Percentiles rank a stretch among this genome's conserved stretches.
These are phyloP conservation scores for Alosa sapidissima DNA, from an alignment of 2,797 vertebrate species.

Conservation along the genomic window DNA sequence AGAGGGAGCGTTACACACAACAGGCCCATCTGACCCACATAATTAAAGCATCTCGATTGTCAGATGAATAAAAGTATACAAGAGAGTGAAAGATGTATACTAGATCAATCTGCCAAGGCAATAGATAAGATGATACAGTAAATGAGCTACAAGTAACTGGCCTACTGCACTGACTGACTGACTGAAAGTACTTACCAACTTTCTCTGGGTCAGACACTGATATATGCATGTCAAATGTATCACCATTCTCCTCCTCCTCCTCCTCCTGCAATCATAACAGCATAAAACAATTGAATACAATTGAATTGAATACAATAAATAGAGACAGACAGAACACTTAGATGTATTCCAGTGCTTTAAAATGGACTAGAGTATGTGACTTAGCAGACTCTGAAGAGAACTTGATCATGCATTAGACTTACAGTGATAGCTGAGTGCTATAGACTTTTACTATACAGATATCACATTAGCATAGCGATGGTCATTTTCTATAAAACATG, in stretches of 20 bases:
- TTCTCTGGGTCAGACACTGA: constrained; percentile 96
- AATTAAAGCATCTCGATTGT: too few relatives aligned
- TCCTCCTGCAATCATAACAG: constrained; percentile 73
- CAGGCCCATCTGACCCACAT: too few relatives aligned
- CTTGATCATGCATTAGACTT: not conserved
- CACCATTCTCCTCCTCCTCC: constrained; percentile 87
- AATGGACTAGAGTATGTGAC: not conserved
- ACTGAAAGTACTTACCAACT: constrained; percentile 82
- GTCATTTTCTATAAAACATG: not conserved
- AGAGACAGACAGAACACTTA: not conserved
- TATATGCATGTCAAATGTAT: constrained; percentile 89
- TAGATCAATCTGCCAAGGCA: too few relatives aligned
- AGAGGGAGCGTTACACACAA: too few relatives aligned
- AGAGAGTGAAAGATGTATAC: too few relatives aligned
- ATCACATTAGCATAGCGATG: not conserved
- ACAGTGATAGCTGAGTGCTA: not conserved
- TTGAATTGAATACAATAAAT: not conserved
- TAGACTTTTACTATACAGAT: not conserved
- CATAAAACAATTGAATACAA: not conserved
- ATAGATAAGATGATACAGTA: too few relatives aligned
- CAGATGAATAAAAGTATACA: too few relatives aligned
- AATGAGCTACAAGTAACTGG: not conserved
- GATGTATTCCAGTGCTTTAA: not conserved
- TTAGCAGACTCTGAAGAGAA: not conserved
- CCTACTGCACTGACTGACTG: not conserved